Percentiles rank a stretch among this genome's conserved stretches.
Evolutionary conservation across 37 sponge, comb jelly and placozoan species (phyloP).

Genomic region (Aphrocallistes beatrix): DNA sequence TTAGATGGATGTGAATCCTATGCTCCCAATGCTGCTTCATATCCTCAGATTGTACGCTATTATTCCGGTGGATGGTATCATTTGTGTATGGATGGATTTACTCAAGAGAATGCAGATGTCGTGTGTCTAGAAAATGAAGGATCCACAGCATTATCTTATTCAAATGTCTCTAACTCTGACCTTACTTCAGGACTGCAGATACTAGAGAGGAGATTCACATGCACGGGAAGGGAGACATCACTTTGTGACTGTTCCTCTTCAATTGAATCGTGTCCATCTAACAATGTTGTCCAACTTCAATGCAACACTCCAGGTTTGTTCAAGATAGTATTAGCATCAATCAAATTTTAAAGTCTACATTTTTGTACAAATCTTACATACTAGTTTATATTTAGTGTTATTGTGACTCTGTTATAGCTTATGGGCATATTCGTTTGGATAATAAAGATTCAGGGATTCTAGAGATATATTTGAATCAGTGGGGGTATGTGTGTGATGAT

Average conservation of each 20-base stretch:
- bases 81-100: not conserved
- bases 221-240: not conserved
- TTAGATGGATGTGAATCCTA: constrained; percentile 15
- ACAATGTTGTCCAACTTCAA: not conserved
- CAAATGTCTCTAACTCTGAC: not conserved
- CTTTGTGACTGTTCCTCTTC: not conserved
- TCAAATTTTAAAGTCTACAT: too few relatives aligned
- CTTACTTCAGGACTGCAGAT: not conserved
- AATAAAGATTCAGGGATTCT: not conserved
- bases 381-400: not conserved
- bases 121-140: not conserved
- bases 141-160: not conserved
- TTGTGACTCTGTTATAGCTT: not conserved
- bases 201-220: not conserved
- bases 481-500: constrained; percentile 14
- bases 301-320: constrained; percentile 9
- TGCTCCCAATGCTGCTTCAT: not conserved
- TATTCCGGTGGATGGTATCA: not conserved
- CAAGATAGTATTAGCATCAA: not conserved
- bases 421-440: not conserved
- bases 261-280: not conserved
- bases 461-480: not conserved
- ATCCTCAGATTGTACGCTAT: not conserved
- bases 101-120: not conserved
- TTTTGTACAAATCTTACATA: not conserved